Evolutionary conservation across 1,140 invertebrate species (phyloP).

Genomic region (Drosophila kanapiae): DNA sequence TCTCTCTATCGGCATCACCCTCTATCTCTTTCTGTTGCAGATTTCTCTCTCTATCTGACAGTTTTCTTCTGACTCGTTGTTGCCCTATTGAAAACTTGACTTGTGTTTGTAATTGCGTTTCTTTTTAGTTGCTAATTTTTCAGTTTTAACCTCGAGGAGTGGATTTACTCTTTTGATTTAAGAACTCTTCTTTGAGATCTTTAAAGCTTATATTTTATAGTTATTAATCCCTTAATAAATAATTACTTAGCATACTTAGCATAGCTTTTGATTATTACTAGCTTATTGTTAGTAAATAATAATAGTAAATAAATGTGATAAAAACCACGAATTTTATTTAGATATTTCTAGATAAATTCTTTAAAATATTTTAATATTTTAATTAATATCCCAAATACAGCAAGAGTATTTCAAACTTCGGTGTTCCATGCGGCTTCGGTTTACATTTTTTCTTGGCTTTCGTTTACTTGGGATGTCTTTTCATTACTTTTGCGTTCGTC

Average conservation of each 20-base stretch:
- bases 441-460: constrained; percentile 23
- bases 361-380: not conserved
- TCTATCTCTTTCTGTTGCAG: constrained; percentile 8
- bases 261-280: no score
- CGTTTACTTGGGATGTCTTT: constrained; percentile 59
- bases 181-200: no score
- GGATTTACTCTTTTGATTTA: not conserved
- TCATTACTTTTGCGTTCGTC: constrained; percentile 72
- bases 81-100: constrained; percentile 59
- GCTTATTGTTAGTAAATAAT: no score
- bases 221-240: no score
- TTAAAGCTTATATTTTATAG: no score
- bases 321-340: no score
- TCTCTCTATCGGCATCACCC: not conserved
- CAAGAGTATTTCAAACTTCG: constrained; percentile 18
- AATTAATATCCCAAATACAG: not conserved
- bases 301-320: no score
- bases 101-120: constrained; percentile 76
- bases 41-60: constrained; percentile 14
- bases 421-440: constrained; percentile 1
- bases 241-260: no score
- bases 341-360: not conserved
- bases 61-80: not conserved
- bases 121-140: constrained; percentile 53
- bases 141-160: not conserved